phyloP scores from a whole-genome alignment of 1,140 invertebrate species.

The Papilio aristodemus region DNA sequence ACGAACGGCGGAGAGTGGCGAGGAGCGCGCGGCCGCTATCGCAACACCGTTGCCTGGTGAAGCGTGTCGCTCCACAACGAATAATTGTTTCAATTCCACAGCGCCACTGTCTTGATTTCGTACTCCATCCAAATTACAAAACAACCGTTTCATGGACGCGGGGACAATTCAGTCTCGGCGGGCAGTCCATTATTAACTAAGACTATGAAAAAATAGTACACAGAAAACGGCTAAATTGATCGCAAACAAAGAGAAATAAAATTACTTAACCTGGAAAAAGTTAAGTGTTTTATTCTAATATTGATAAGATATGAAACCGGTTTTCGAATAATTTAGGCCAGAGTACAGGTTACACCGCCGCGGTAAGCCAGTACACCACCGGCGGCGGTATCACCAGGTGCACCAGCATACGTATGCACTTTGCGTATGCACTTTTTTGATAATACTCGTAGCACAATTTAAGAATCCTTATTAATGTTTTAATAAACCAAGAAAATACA shows the following conservation, averaged over 20 bases:
- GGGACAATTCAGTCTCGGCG: conserved; percentile 14
- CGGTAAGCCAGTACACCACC: background rate
- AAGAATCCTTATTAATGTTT: background rate
- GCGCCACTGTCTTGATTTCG: conserved; percentile 51
- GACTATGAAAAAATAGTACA: background rate
- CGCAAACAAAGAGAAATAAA: conserved; percentile 19
- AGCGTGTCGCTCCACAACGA: conserved; percentile 48
- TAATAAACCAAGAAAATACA: too few relatives aligned
- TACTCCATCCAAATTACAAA: conserved; percentile 47
- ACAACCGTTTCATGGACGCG: conserved; percentile 24
- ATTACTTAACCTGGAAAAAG: conserved; percentile 21
- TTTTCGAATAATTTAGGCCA: conserved; percentile 8
- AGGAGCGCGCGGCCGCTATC: conserved; percentile 32
- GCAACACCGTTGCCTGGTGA: conserved; percentile 60
- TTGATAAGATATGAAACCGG: conserved; percentile 11
- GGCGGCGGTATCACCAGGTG: background rate
- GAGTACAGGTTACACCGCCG: background rate
- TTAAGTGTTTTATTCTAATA: conserved; percentile 14
- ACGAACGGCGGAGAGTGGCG: background rate
- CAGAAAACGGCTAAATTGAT: conserved; percentile 9
- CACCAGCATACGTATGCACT: too few relatives aligned
- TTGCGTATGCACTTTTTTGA: background rate
- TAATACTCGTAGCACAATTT: background rate
- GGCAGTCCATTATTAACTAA: conserved; percentile 16
- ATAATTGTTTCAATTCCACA: conserved; percentile 44